phyloP scores from a whole-genome alignment of 1,140 invertebrate genomes.

The Contarinia nasturtii region DNA sequence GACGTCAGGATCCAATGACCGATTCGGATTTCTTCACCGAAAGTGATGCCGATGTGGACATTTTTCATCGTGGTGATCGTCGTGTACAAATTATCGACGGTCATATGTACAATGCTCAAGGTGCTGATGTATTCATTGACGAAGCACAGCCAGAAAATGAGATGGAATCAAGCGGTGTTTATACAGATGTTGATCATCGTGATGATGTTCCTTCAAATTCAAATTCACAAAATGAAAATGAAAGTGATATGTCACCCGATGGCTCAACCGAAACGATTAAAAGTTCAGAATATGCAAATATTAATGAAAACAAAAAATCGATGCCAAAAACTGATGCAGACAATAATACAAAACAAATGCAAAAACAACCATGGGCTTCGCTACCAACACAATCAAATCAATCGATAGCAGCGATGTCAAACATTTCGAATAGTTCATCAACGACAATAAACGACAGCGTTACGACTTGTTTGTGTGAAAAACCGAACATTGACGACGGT shows the following conservation, averaged over 20 bases:
- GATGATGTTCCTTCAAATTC: slow-evolving; percentile 20
- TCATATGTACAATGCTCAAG: slow-evolving; percentile 47
- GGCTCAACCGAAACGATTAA: slow-evolving; percentile 27
- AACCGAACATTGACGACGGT: neutral
- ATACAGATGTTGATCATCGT: slow-evolving; percentile 60
- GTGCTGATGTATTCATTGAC: slow-evolving; percentile 21
- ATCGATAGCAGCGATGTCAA: neutral
- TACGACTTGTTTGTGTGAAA: slow-evolving; percentile 9
- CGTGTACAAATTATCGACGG: slow-evolving; percentile 64
- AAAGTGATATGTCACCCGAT: slow-evolving; percentile 32
- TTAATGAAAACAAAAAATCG: slow-evolving; percentile 16
- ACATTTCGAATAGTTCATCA: neutral
- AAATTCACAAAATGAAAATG: slow-evolving; percentile 10
- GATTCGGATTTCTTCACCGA: slow-evolving; percentile 79
- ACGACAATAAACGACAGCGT: neutral
- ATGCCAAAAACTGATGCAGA: neutral
- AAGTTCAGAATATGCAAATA: slow-evolving; percentile 4
- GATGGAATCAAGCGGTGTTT: slow-evolving; percentile 74
- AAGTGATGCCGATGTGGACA: slow-evolving; percentile 67
- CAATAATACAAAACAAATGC: neutral
- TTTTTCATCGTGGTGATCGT: slow-evolving; percentile 43
- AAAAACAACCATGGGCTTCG: neutral
- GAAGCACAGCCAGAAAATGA: slow-evolving; percentile 28
- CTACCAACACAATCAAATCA: neutral
- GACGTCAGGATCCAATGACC: slow-evolving; percentile 62